Evolutionary conservation across 2,797 vertebrate genomes (phyloP).

Genomic region (Garrulus glandarius): DNA sequence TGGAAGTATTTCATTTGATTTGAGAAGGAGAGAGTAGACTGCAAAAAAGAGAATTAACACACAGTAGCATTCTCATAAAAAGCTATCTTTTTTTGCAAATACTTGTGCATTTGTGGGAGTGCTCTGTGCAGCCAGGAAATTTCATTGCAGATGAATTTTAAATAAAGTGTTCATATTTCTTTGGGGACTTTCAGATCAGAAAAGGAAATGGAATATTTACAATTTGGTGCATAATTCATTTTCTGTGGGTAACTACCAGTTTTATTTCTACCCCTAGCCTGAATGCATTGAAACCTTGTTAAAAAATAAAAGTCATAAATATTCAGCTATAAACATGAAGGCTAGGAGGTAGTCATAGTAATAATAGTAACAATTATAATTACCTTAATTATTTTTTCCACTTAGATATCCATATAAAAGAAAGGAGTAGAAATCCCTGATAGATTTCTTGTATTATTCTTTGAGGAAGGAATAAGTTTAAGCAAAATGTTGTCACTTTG

Average conservation of each 20-base stretch:
- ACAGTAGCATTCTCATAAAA: slow-evolving; percentile 49
- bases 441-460: not conserved
- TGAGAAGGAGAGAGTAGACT: not conserved
- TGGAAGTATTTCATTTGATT: slow-evolving; percentile 18
- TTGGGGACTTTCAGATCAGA: slow-evolving; percentile 76
- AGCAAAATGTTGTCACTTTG: not conserved
- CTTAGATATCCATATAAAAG: not conserved
- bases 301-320: slow-evolving; percentile 62
- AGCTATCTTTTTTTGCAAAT: slow-evolving; percentile 56
- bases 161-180: slow-evolving; percentile 77
- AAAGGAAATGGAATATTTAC: slow-evolving; percentile 80
- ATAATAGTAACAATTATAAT: slow-evolving; percentile 35
- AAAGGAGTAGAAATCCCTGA: slow-evolving; percentile 22
- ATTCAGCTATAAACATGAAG: slow-evolving; percentile 39
- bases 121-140: slow-evolving; percentile 67
- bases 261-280: slow-evolving; percentile 23
- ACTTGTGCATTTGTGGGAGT: slow-evolving; percentile 63
- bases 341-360: not conserved
- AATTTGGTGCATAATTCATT: slow-evolving; percentile 81
- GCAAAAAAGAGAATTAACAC: slow-evolving; percentile 61
- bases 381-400: not conserved
- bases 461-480: not conserved
- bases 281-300: slow-evolving; percentile 52
- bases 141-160: slow-evolving; percentile 77
- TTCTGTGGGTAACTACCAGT: slow-evolving; percentile 61